A percentile compares a stretch with the other conserved stretches of the same genome.
Evolutionary conservation across 1,140 invertebrate genomes (phyloP).

Genomic region (Brachionus manjavacas): DNA sequence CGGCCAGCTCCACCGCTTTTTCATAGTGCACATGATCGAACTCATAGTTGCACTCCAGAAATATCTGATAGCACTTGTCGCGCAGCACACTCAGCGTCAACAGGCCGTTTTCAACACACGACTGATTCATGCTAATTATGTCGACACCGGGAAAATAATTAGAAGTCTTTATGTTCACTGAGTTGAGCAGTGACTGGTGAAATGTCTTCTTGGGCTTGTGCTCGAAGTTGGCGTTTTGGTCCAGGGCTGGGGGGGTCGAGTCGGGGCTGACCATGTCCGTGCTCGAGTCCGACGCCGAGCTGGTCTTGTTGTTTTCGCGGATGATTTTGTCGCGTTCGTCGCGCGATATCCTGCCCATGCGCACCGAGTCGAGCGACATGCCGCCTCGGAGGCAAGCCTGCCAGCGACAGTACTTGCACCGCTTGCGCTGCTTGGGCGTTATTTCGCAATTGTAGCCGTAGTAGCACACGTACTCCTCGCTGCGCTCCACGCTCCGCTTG

Average conservation of each 20-base stretch:
- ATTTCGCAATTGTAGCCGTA: slow-evolving; percentile 55
- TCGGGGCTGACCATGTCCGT: not conserved
- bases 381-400: slow-evolving; percentile 51
- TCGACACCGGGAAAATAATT: slow-evolving; percentile 19
- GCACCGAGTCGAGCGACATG: slow-evolving; percentile 5
- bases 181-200: not conserved
- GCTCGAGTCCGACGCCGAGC: not conserved
- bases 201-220: not conserved
- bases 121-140: not conserved
- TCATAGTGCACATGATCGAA: slow-evolving; percentile 9
- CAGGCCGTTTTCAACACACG: not conserved
- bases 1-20: not conserved
- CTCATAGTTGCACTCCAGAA: not conserved
- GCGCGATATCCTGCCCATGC: slow-evolving; percentile 8
- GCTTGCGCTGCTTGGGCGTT: slow-evolving; percentile 54
- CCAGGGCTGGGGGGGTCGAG: not conserved
- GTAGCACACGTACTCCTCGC: slow-evolving; percentile 56
- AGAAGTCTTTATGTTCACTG: not conserved
- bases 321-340: slow-evolving; percentile 10
- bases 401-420: slow-evolving; percentile 58
- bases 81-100: not conserved
- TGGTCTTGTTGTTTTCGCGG: not conserved
- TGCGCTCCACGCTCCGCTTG: slow-evolving; percentile 55
- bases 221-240: not conserved
- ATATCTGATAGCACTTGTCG: slow-evolving; percentile 2